These are phyloP conservation scores for Drosophila lacteicornis DNA, from an alignment of 1,140 invertebrate species.

Conservation along the genomic window DNA sequence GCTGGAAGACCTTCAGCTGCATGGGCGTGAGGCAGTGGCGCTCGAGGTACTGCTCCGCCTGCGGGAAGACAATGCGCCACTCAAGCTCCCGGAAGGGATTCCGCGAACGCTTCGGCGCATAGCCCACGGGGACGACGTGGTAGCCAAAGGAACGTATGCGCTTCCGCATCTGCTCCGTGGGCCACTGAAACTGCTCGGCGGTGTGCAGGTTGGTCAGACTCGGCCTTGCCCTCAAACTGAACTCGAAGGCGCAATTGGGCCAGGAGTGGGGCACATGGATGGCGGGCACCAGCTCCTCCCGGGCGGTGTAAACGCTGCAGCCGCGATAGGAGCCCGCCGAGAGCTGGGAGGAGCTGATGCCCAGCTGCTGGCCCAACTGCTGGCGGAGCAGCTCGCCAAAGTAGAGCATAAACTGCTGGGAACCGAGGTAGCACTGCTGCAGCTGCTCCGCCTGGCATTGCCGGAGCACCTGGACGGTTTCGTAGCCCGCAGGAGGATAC, in stretches of 20 bases:
- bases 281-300: slow-evolving; percentile 88
- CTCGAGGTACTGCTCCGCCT: slow-evolving; percentile 90
- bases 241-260: slow-evolving; percentile 88
- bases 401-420: slow-evolving; percentile 87
- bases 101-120: slow-evolving; percentile 86
- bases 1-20: slow-evolving; percentile 89
- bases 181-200: slow-evolving; percentile 88
- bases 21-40: slow-evolving; percentile 88
- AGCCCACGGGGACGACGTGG: slow-evolving; percentile 89
- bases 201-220: slow-evolving; percentile 86
- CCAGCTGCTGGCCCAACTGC: slow-evolving; percentile 86
- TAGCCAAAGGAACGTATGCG: slow-evolving; percentile 89
- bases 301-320: slow-evolving; percentile 87
- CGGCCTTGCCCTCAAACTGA: slow-evolving; percentile 87
- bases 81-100: slow-evolving; percentile 88
- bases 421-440: slow-evolving; percentile 86
- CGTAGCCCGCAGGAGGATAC: slow-evolving; percentile 42
- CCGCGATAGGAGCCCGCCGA: slow-evolving; percentile 86
- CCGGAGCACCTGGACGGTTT: slow-evolving; percentile 70
- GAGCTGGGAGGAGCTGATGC: slow-evolving; percentile 86
- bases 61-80: slow-evolving; percentile 91
- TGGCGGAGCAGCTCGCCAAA: slow-evolving; percentile 87
- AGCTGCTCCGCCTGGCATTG: slow-evolving; percentile 83
- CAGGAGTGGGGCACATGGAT: slow-evolving; percentile 86
- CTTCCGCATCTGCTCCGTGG: slow-evolving; percentile 87